Percentiles rank a stretch among this genome's conserved stretches.
Evolutionary conservation across 1,140 invertebrate genomes (phyloP).

Genomic region (Tribolium madens): DNA sequence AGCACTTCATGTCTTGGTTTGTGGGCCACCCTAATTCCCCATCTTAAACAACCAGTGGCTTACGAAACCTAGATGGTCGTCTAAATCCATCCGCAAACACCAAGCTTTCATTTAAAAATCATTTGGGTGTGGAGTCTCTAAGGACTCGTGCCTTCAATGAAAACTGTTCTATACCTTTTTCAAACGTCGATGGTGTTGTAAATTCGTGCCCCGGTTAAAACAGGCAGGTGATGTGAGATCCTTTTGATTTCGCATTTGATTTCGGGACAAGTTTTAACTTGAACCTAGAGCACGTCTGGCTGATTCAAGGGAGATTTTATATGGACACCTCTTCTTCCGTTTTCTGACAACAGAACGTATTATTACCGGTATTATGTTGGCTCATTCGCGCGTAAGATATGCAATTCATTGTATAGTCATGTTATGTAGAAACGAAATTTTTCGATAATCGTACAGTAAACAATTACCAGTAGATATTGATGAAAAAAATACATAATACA

Average conservation of each 20-base stretch:
- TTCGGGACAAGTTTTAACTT: constrained; percentile 32
- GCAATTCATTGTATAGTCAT: constrained; percentile 33
- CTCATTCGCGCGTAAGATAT: constrained; percentile 30
- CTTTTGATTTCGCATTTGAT: constrained; percentile 11
- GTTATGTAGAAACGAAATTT: not conserved
- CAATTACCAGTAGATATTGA: too few relatives aligned
- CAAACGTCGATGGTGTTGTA: not conserved
- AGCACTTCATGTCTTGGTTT: constrained; percentile 42
- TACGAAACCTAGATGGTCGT: constrained; percentile 2
- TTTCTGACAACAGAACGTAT: constrained; percentile 36
- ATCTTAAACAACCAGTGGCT: constrained; percentile 9
- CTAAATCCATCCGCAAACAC: not conserved
- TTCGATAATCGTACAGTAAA: not conserved
- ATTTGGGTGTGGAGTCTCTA: too few relatives aligned
- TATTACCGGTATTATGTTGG: constrained; percentile 32
- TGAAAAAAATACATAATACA: too few relatives aligned
- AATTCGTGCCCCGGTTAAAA: not conserved
- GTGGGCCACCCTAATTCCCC: constrained; percentile 43
- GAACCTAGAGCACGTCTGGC: constrained; percentile 17
- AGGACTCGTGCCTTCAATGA: not conserved
- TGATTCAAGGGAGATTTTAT: constrained; percentile 31
- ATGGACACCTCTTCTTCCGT: constrained; percentile 46
- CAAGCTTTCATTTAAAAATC: too few relatives aligned
- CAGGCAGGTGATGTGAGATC: constrained; percentile 25
- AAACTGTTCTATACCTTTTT: not conserved